phyloP scores from a whole-genome alignment of 2,113 vertebrate species.

The Clarias magur region DNA sequence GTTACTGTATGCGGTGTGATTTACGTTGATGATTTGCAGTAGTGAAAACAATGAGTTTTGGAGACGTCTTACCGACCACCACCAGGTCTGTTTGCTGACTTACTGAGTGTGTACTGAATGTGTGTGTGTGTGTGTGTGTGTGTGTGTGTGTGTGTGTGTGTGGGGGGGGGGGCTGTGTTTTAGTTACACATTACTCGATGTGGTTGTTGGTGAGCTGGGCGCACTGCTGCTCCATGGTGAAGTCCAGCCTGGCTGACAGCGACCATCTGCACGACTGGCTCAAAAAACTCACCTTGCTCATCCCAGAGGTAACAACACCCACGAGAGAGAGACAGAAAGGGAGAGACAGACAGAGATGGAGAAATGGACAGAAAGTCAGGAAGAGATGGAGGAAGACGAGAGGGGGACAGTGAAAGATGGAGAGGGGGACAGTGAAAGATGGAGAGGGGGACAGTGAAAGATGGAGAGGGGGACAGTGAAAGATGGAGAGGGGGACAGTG shows the following conservation, averaged over 20 bases:
- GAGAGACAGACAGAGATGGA: background rate
- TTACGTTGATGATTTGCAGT: background rate
- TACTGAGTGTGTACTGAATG: background rate
- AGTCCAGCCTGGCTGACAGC: constrained; percentile 95
- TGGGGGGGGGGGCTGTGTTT: background rate
- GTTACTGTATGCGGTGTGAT: background rate
- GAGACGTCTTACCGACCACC: background rate
- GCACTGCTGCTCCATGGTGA: constrained; percentile 93
- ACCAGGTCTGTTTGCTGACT: background rate
- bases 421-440: background rate
- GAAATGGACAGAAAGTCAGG: background rate
- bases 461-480: background rate
- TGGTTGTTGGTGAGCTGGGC: constrained; percentile 99
- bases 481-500: background rate
- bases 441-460: background rate
- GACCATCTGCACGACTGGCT: constrained; percentile 97
- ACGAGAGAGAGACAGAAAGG: background rate
- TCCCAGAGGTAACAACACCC: constrained; percentile 87
- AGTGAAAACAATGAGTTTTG: background rate
- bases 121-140: background rate
- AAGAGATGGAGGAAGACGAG: background rate
- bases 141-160: background rate
- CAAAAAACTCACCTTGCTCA: constrained; percentile 93
- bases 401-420: background rate
- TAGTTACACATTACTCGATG: constrained; percentile 99